Base-by-base conservation (phyloP, 2,888 invertebrate genomes). In the Cryptus viduatorius region DNA sequence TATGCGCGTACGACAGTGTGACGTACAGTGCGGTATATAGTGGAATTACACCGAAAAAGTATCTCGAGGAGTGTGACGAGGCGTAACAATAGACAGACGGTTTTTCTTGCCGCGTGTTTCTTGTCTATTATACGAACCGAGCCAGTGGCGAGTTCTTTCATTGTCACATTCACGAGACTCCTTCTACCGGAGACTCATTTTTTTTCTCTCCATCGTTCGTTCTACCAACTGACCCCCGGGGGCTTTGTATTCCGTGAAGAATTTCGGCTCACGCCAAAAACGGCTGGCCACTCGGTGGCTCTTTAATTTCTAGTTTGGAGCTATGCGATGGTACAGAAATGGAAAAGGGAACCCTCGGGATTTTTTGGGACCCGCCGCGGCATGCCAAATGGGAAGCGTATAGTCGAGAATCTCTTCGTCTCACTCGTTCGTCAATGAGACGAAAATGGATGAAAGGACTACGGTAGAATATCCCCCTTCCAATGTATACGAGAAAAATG, bases 271-370 rank as follows among this genome's bases (percentile, higher is more conserved):
- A 75, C 64, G 56, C 72, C 71, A 50, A 59, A 65, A 37, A 44
- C 42, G 50, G 3, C 73, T 44, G 79, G 71, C 64, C 79, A 79
- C 73, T 59, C 68, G 68, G 61, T 53, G 68, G 73, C 73, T 83
- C 67, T 79, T 83, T 83, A 83, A 83, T 79, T 79, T 68, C 73
- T 83, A 83, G 46, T 79, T 78, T 79, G 19, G 19, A 29, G 19
- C 56, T 37, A 56, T 48, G 67, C 16, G 46, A 37, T 14, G 37
- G 5, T 37, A 37, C 37, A 37, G 37, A 37, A 37, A 72, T 37
- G 29, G 46, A 67, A 56, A 56, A 67, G 59, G 16, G 44, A 37
- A 19, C 72, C 48, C 16, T 64, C 12, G 59, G 73, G 59, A 67
- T 56, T 46, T 37, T 37, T 37, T 37, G 37, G 37, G 37, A 37